Base-by-base conservation (phyloP, 2,888 invertebrate genomes). In the Nomada ruficornis region DNA sequence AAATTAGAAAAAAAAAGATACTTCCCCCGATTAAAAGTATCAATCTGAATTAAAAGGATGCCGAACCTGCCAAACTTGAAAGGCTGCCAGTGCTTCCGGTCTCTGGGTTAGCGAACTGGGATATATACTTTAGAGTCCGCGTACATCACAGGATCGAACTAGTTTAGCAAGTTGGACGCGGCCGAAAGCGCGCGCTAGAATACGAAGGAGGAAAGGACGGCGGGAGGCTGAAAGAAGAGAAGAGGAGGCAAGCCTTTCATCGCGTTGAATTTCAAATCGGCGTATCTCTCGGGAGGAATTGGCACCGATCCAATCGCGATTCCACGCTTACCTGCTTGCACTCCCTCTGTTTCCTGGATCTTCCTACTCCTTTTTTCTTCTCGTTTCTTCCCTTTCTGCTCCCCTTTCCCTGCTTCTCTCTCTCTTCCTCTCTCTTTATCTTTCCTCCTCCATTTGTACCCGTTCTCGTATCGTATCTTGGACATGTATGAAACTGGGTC, bases 241-340 rank as follows among this genome's bases (percentile, higher is more conserved):
- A 70, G 82, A 63, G 82, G 72, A 75, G 78, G 78, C 80, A 70
- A 82, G 80, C 72, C 80, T 84, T 78, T 85, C 80, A 81, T 87
- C 86, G 86, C 77, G 86, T 88, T 88, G 88, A 86, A 88, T 88
- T 88, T 88, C 84, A 86, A 89, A 89, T 88, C 82, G 87, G 78
- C 85, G 83, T 84, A 81, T 86, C 84, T 84, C 78, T 77, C 77
- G 83, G 81, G 77, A 80, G 79, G 80, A 85, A 89, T 87, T 92
- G 92, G 92, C 92, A 77, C 70, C 73, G 74, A 67, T 91, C 92
- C 92, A 92, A 91, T 91, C 89, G 85, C 87, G 90, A 91, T 91
- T 86, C 84, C 81, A 81, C 86, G 81, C 83, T 86, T 88, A 90
- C 91, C 88, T 89, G 89, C 88, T 77, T 63, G 78, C 80, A 55